phyloP scores from a whole-genome alignment of 2,888 invertebrate species.

The Podabrus alpinus region DNA sequence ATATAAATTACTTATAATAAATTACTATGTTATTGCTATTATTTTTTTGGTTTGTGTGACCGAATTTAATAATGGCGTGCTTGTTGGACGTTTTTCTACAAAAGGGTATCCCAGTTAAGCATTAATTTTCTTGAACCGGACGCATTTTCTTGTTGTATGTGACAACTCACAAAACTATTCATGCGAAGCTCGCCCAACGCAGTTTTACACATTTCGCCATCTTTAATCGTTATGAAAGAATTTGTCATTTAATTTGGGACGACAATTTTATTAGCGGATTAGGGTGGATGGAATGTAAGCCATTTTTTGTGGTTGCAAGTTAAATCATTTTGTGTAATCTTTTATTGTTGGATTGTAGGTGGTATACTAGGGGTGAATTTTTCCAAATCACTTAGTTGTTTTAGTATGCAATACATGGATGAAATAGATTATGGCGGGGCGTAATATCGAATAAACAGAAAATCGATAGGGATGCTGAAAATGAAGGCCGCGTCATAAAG shows the following conservation, averaged over 20 bases:
- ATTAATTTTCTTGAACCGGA: constrained; percentile 4
- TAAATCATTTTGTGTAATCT: background rate
- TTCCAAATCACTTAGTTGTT: constrained; percentile 1
- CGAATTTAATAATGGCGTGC: background rate
- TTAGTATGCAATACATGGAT: background rate
- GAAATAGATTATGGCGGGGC: constrained; percentile 11
- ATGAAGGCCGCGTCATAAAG: constrained; percentile 19
- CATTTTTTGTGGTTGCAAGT: background rate
- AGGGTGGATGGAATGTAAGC: background rate
- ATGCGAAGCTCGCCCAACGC: background rate
- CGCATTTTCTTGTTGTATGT: background rate
- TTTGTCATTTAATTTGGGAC: background rate
- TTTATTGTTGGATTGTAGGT: background rate
- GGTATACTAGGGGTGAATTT: background rate
- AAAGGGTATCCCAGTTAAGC: background rate
- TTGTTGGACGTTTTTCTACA: background rate
- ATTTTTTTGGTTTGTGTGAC: background rate
- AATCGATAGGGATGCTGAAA: constrained; percentile 21
- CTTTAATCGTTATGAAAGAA: background rate
- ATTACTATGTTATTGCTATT: background rate
- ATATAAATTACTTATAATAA: background rate
- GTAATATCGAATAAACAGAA: constrained; percentile 18
- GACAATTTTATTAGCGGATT: background rate
- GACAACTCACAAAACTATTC: background rate
- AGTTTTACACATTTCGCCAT: background rate